Evolutionary conservation across 2,888 invertebrate species (phyloP), one percentile per base, ranked within the genome.

Genomic region (Drosophila bunnanda): DNA sequence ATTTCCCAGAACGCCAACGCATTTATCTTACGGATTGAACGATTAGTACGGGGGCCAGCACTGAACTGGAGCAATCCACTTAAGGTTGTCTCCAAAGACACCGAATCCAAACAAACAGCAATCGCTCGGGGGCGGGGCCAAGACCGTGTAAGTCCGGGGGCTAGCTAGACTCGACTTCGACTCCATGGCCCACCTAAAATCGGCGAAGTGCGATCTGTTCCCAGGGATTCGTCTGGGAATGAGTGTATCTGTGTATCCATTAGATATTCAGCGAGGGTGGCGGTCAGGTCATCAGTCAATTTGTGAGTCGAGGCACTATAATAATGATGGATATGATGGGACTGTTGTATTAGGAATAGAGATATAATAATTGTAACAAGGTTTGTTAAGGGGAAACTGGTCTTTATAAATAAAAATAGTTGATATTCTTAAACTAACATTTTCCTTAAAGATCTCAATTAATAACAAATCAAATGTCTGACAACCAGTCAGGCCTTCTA

Each of bases 1-100:
- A 89, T 89, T 91, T 90, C 90, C 90, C 90, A 91, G 91, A 90
- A 90, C 90, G 88, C 79, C 77, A 89, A 88, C 82, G 86, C 79
- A 90, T 90, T 89, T 79, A 89, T 90, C 91, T 73, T 77, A 43
- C 62, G 38, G 46, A 70, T 36, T 55, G 43, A 77, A 62, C 86
- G 86, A 87, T 89, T 89, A 89, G 89, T 89, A 48, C 56, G 66
- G 76, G 66, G 66, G 70, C 73, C 76, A 54, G 74, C 65, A 50
- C 50, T 32, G 66, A 71, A 68, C 67, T 46, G 82, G 74, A 65
- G 68, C 85, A 79, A 53, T 88, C 89, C 78, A 81, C 88, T 74
- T 77, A 57, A 74, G 69, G 80, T 69, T 70, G 67, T 56, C 65
- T 69, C 65, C 68, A 71, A 80, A 44, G 72, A 71, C 62, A 69